Base-by-base conservation (phyloP, 92 coral and sea anemone species). In the Zoanthus sansibaricus region DNA sequence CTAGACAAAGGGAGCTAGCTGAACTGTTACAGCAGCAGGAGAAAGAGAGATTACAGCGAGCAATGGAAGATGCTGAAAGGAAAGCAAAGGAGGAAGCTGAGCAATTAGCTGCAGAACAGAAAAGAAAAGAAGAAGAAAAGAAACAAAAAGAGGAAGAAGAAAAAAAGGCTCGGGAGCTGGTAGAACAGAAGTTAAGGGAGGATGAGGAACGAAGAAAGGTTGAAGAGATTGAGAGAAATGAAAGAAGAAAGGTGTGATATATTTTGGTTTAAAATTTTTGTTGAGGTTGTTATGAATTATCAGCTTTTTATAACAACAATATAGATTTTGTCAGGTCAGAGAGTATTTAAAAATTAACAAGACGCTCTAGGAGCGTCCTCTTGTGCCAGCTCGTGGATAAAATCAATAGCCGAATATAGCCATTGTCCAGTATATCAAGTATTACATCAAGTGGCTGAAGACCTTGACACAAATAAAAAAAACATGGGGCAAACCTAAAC, bases 151-250 rank as follows among this genome's bases (percentile, higher is more conserved):
- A 92, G 69, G 97, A 94, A 48, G 95, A 95, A 86, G 98, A 93
- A 75, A 87, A 77, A 88, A 89, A 83, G 56, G 95, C 90, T 25
- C 78, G 77, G 83, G 90, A 90, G 52, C 86, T 82, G 87, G 96
- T 84, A 75, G 95, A 92, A 82, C 92, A 73, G 46, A 95, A 89
- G 49, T 95, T 95, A 66, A 84, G 87, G 76, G 95, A 96, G 58
- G 99, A 96, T 14, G 99, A 96, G 64, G 99, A 96, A 59, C 82
- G 99, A 45, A 73, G 98, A 44, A 95, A 90, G 80, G 82, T 89
- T 33, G 99, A 96, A 80, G 99, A 96, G 71, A 84, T 91, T 44
- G 99, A 94, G 79, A 87, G 99, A 31, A 94, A 95, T 58, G 98
- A 96, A 55, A 92, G 99, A 54, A 86, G 98, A 76, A 91, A 92